Evolutionary conservation across 2,797 vertebrate genomes (phyloP).

Genomic region (Aplochiton taeniatus): DNA sequence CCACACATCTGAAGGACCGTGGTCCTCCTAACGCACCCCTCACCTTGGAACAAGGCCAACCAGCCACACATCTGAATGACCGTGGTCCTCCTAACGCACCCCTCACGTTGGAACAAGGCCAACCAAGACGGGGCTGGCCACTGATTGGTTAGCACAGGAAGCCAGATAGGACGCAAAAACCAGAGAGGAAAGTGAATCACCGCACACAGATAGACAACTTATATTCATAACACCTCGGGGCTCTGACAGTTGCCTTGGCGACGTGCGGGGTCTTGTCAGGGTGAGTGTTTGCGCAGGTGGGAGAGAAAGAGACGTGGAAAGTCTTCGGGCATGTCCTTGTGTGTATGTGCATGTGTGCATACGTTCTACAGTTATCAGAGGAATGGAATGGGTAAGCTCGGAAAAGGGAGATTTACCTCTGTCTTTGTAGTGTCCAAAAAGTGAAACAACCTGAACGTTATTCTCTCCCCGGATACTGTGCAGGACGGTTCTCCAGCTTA

Average conservation of each 20-base stretch:
- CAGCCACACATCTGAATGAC: too few species aligned
- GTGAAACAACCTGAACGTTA: too few species aligned
- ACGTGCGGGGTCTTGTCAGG: constrained; percentile 46
- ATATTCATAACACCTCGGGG: constrained; percentile 31
- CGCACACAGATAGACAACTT: constrained; percentile 8
- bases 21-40: not conserved
- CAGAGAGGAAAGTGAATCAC: constrained; percentile 36
- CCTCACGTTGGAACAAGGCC: not conserved
- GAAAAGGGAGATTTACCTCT: too few species aligned
- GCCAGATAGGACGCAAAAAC: not conserved
- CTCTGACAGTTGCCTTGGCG: constrained; percentile 63
- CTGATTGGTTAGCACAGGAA: not conserved
- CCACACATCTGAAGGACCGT: too few species aligned
- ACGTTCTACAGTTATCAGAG: too few species aligned
- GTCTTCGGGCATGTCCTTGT: not conserved
- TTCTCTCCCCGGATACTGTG: too few species aligned
- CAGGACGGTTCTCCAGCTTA: too few species aligned
- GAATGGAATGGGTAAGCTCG: too few species aligned
- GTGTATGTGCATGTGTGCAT: not conserved
- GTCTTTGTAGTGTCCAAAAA: too few species aligned
- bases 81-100: not conserved
- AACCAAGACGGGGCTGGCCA: constrained; percentile 6
- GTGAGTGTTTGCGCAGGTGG: constrained; percentile 14
- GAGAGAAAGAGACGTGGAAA: not conserved
- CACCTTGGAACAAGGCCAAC: not conserved